Evolutionary conservation across 2,797 vertebrate genomes (phyloP), one percentile per base, ranked within the genome.

Genomic region (Poecilia gillii): DNA sequence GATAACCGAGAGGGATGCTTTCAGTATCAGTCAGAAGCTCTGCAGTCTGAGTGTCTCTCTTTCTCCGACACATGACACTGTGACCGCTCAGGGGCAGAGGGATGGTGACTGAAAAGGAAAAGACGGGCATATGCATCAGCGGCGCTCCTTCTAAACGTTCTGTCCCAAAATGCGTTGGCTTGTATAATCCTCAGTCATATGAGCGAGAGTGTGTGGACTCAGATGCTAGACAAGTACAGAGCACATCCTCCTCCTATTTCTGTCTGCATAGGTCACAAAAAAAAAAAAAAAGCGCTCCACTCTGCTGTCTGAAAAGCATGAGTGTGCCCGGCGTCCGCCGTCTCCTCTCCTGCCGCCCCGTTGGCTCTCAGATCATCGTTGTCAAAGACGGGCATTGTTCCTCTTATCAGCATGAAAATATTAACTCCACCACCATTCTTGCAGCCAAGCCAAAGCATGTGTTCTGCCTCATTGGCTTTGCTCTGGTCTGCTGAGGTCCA

Each of bases 371-470:
- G 79, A 66, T 85, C 81, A 75, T 74, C 46, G 66, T 68, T 68
- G 81, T 90, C 83, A 93, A 91, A 91, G 90, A 86, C 76, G 2
- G 76, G 74, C 90, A 75, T 87, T 86, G 84, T 91, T 83, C 71
- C 28, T n/a, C 81, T 88, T 85, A 75, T 83, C 84, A 53, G 31
- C 41, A 66, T 64, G 64, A 89, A 89, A 88, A 86, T 85, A 90
- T 86, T 71, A 84, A 82, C 84, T 74, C 59, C 77, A 72, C 68
- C 76, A 75, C 33, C 41, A 5, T 66, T 81, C 78, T 6, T 76
- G 3, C 45, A 75, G 55, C 62, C 43, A 13, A 1, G 45, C 45
- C 83, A 28, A 3, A 86, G 83, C 86, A 75, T 59, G 47, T 73
- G 90, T 72, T 74, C 53, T 20, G 25, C 85, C 28, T 87, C 77